Evolutionary conservation across 2,797 vertebrate genomes (phyloP).

Genomic region (Heteromormyrus szaboi): DNA sequence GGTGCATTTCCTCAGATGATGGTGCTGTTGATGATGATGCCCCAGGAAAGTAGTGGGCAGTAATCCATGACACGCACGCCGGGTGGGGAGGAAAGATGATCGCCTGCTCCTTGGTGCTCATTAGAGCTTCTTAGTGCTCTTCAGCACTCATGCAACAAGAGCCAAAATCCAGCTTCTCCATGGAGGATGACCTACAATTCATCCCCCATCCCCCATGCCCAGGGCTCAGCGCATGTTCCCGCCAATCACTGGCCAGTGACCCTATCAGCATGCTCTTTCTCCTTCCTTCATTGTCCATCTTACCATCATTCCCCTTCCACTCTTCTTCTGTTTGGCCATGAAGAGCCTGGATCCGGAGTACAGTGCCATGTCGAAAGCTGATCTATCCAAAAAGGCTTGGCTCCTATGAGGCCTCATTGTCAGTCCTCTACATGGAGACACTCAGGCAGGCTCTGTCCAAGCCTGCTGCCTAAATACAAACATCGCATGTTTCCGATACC

Average conservation of each 20-base stretch:
- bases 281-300: background rate
- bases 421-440: background rate
- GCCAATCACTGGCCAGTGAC: background rate
- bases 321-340: background rate
- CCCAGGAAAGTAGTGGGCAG: background rate
- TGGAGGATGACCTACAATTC: background rate
- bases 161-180: background rate
- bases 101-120: background rate
- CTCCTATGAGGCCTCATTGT: background rate
- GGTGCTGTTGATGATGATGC: background rate
- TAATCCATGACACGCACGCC: background rate
- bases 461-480: background rate
- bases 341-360: background rate
- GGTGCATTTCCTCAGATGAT: background rate
- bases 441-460: background rate
- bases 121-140: background rate
- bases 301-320: background rate
- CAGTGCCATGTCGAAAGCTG: background rate
- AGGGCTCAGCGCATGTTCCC: background rate
- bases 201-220: background rate
- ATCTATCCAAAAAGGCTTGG: background rate
- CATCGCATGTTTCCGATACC: constrained; percentile 43
- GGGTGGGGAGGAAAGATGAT: background rate
- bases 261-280: background rate
- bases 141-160: background rate